These are phyloP conservation scores for Nomada ruficornis DNA, from an alignment of 2,888 invertebrate species.

Conservation along the genomic window DNA sequence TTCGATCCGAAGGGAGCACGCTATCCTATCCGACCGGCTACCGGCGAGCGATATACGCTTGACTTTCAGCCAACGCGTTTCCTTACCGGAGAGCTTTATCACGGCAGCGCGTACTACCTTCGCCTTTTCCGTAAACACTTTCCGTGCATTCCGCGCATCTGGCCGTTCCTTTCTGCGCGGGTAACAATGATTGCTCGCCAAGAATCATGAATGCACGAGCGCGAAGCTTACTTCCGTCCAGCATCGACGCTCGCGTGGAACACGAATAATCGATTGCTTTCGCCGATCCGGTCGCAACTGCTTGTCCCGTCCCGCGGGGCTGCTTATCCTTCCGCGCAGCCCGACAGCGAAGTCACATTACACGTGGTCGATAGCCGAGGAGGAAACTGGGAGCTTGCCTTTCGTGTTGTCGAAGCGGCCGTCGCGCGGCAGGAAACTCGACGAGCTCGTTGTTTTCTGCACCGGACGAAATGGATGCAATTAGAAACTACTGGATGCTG, in stretches of 20 bases:
- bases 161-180: no score
- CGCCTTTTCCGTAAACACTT: background rate
- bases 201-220: no score
- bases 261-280: background rate
- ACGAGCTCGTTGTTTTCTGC: background rate
- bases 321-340: no score
- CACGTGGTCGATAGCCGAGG: no score
- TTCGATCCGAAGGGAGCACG: constrained; percentile 54
- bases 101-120: background rate
- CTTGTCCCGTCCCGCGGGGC: no score
- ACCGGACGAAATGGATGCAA: constrained; percentile 25
- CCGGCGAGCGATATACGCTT: constrained; percentile 30
- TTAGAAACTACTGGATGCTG: constrained; percentile 35
- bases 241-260: background rate
- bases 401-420: background rate
- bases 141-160: background rate
- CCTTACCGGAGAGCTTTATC: background rate
- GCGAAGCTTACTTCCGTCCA: background rate
- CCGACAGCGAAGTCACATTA: no score
- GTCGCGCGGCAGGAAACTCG: background rate
- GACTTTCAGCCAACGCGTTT: constrained; percentile 31
- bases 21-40: constrained; percentile 37
- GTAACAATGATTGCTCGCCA: no score
- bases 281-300: no score
- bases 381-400: no score